These are phyloP conservation scores for Petroica traversi DNA, from an alignment of 2,113 vertebrate genomes.

Conservation along the genomic window DNA sequence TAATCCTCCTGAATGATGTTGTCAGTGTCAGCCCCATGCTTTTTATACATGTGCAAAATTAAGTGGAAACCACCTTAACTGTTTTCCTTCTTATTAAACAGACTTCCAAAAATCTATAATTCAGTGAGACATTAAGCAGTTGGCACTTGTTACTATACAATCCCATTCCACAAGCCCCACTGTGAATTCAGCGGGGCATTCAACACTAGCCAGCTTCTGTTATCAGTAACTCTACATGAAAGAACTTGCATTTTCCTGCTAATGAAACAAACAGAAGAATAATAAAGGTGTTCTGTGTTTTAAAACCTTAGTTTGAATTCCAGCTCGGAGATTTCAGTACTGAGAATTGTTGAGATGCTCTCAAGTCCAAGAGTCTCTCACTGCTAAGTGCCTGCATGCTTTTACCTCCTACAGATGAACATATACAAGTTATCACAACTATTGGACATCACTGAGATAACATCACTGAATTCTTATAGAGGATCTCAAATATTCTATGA, in stretches of 20 bases:
- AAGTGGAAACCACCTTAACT: conserved; percentile 67
- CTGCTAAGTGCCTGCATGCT: not conserved
- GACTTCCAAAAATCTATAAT: conserved; percentile 76
- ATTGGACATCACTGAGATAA: not conserved
- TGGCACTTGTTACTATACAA: conserved; percentile 73
- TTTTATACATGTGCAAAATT: conserved; percentile 55
- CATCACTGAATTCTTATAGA: not conserved
- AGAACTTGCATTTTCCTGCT: conserved; percentile 66
- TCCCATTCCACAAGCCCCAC: conserved; percentile 56
- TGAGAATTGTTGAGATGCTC: not conserved
- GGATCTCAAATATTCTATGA: not conserved
- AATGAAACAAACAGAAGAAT: conserved; percentile 58
- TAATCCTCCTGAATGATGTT: conserved; percentile 42
- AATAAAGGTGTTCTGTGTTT: conserved; percentile 55
- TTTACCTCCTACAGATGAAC: not conserved
- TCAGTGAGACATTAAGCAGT: conserved; percentile 74
- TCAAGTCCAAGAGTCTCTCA: conserved; percentile 30
- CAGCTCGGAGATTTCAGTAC: conserved; percentile 20
- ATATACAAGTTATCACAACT: not conserved
- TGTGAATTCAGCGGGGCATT: conserved; percentile 77
- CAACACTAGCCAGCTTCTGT: conserved; percentile 59
- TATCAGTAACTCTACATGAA: conserved; percentile 73
- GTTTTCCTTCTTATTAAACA: conserved; percentile 75
- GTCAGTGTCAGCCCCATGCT: conserved; percentile 18
- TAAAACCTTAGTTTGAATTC: conserved; percentile 54